Base-by-base conservation (phyloP, 2,113 vertebrate species). In the Chloropsis cyanopogon region DNA sequence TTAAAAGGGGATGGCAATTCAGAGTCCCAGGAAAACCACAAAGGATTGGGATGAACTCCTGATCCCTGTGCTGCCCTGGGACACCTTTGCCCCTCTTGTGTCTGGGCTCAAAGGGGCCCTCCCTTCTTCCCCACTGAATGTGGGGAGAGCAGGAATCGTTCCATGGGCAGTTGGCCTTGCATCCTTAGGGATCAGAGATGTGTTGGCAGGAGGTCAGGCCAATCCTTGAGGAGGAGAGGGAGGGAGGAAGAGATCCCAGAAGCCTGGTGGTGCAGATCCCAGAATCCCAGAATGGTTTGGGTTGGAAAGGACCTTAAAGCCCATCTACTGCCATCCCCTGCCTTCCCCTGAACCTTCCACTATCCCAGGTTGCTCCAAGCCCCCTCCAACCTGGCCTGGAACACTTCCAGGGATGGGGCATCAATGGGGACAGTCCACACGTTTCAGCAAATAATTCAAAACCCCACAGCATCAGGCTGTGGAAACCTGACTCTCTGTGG, bases 381-480 rank as follows among this genome's bases (percentile, higher is more conserved):
- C 41, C 15, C 3, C 0, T 68, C 41, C 7, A 76, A 0, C 8
- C 20, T 54, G 70, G 21, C n/a, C 35, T 47, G 7, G 47, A 5
- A 42, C 63, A 26, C 21, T 42, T 19, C 29, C 47, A 76, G 70
- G 41, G 21, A 18, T 68, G 54, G 17, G 7, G 11, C 26, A 77
- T 20, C 14, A 4, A 0, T 47, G 33, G 24, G 41, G 24, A 44
- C 60, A 59, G 14, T 24, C 65, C 39, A 11, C 2, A 0, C 4
- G 1, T 68, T 56, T 61, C 66, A 72, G 50, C 16, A 49, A 52
- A 53, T 39, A 70, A 12, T 22, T 26, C 57, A 22, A 22, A 56
- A 19, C 29, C 35, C 29, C 52, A 37, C 46, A 66, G 49, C 39
- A 19, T 19, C 69, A 44, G 11, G 10, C 24, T 28, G 26, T 33